Base-by-base conservation (phyloP, 2,888 invertebrate species). In the Labia minor region DNA sequence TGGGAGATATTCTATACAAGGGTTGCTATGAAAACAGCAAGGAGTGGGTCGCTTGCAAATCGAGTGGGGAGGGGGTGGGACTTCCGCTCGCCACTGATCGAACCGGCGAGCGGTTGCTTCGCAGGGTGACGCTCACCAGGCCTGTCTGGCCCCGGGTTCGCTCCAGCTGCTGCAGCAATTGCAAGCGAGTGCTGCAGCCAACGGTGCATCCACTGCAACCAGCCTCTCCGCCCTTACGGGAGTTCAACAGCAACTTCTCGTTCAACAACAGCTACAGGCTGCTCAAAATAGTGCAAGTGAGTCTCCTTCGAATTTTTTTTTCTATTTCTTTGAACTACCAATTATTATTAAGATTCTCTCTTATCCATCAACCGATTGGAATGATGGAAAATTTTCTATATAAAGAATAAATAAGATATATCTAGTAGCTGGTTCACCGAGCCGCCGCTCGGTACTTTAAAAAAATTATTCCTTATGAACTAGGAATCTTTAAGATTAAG, bases 91-190 rank as follows among this genome's bases (percentile, higher is more conserved):
- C n/a, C 10, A 18, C 16, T 62, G 19, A 18, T 16, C 19, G 62
- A 62, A 8, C 16, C 62, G 65, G 33, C 33, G 33, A 33, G 33
- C 33, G 65, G 49, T 49, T 19, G 19, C 16, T 63, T 19, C 61
- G 14, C 70, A 72, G 72, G 70, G 69, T 62, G 72, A 73, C 18
- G 68, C 70, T 18, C 70, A 71, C 63, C 33, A 33, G 33, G 67
- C 70, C 67, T 72, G 71, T 65, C 66, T 73, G 18, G 71, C 71
- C 19, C 73, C 72, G 11, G 62, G 66, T 62, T 66, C 68, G 73
- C 77, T 77, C 67, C 79, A 80, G 72, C 77, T 79, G 76, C 79
- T 77, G 72, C 83, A 80, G 67, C 71, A 71, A 67, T 68, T 71
- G 63, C 71, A 71, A 65, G 69, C 68, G 2, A 65, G 68, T 10